Conservation (phyloP, 2,888 invertebrate genomes). For the Gonocerus acuteangulatus region DNA sequence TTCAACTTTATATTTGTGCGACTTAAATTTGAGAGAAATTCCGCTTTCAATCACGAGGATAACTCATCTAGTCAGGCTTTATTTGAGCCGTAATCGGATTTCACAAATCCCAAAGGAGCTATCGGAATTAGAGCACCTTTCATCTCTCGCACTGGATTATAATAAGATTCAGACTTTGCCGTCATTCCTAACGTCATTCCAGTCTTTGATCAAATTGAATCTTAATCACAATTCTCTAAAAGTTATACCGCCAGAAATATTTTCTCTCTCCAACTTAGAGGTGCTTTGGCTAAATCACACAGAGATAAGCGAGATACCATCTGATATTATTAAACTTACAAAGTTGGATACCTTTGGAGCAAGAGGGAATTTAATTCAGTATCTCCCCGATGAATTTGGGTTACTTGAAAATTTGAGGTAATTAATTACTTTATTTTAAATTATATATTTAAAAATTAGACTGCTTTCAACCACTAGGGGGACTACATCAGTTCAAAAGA, state of each 20-base stretch:
- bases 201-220: conserved; percentile 16
- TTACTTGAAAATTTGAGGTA: conserved; percentile 15
- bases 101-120: conserved; percentile 12
- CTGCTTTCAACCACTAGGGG: background rate
- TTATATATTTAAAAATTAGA: background rate
- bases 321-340: conserved; percentile 5
- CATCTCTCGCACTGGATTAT: conserved; percentile 16
- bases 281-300: conserved; percentile 22
- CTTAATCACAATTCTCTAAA: conserved; percentile 18
- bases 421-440: background rate
- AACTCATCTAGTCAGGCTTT: conserved; percentile 6
- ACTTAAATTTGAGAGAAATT: conserved; percentile 21
- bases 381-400: conserved; percentile 20
- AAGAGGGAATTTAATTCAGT: conserved; percentile 10
- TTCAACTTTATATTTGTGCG: conserved; percentile 1
- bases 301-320: conserved; percentile 11
- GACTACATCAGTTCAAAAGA: too few relatives aligned
- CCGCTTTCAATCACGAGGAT: conserved; percentile 14
- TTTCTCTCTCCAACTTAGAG: conserved; percentile 9
- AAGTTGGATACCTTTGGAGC: conserved; percentile 25
- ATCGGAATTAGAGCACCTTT: background rate
- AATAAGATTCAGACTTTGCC: conserved; percentile 12
- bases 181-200: background rate
- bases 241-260: conserved; percentile 11
- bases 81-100: conserved; percentile 19